Evolutionary conservation across 2,888 invertebrate species (phyloP).

Genomic region (Loripinus fragilis): DNA sequence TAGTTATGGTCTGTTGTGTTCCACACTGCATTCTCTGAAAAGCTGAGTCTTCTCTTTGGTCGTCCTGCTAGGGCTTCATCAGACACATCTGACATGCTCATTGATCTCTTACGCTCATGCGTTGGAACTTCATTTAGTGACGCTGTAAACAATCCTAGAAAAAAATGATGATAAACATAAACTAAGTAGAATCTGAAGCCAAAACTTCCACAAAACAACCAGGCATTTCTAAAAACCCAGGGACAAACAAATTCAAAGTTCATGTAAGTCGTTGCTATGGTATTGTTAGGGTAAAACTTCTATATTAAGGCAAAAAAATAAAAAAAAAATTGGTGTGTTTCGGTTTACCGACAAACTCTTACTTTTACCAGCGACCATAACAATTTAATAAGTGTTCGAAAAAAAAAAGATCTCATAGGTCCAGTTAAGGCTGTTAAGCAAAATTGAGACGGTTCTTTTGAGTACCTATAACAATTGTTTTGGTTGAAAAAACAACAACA

Average conservation of each 20-base stretch:
- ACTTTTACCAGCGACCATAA: too few relatives aligned
- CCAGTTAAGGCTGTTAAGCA: too few relatives aligned
- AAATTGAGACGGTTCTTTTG: too few relatives aligned
- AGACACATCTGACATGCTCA: not conserved
- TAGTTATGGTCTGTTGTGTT: not conserved
- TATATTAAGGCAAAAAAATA: too few relatives aligned
- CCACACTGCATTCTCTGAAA: not conserved
- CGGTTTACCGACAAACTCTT: too few relatives aligned
- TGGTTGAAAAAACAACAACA: too few relatives aligned
- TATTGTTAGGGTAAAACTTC: not conserved
- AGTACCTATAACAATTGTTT: too few relatives aligned
- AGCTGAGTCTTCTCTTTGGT: constrained; percentile 5
- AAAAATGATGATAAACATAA: constrained; percentile 9
- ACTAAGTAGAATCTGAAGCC: not conserved
- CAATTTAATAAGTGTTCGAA: too few relatives aligned
- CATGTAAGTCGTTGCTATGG: not conserved
- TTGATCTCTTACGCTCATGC: not conserved
- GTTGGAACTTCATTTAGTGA: not conserved
- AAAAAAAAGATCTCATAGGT: too few relatives aligned
- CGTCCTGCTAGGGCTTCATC: not conserved
- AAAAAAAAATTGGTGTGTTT: too few relatives aligned
- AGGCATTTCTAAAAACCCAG: too few relatives aligned
- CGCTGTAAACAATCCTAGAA: not conserved
- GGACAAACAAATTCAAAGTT: not conserved
- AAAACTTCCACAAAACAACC: not conserved